Conservation (phyloP, 1,140 invertebrate genomes). For the Lepidotrigona ventralis region DNA sequence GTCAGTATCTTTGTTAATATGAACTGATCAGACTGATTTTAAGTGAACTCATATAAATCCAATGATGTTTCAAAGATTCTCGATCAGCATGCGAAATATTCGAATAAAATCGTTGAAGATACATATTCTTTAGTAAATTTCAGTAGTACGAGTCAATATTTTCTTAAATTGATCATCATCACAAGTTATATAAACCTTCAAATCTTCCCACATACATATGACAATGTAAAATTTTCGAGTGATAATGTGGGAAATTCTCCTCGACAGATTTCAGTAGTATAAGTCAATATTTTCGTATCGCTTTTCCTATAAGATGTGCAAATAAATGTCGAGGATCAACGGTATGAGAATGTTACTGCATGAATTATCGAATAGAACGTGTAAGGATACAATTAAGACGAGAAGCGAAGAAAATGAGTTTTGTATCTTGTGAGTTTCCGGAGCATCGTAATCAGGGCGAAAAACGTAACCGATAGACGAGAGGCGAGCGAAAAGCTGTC, state of each 20-base stretch:
- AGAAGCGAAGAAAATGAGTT: not conserved
- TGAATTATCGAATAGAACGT: not conserved
- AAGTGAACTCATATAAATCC: not conserved
- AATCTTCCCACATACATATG: not conserved
- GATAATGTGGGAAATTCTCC: too few species aligned
- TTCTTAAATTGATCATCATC: too few species aligned
- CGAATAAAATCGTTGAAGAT: too few species aligned
- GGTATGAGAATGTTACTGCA: not conserved
- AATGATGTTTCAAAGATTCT: not conserved
- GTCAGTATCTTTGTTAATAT: not conserved
- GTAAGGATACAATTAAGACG: not conserved
- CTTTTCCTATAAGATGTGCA: not conserved
- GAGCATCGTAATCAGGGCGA: conserved; percentile 10
- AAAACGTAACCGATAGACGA: not conserved
- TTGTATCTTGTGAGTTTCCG: not conserved
- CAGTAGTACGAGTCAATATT: too few species aligned
- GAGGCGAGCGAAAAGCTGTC: conserved; percentile 46
- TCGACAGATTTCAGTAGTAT: conserved; percentile 17
- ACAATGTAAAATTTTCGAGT: not conserved
- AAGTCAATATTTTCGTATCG: not conserved
- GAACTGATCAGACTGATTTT: not conserved
- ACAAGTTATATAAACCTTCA: too few species aligned
- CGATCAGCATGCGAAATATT: too few species aligned
- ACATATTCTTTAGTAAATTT: too few species aligned
- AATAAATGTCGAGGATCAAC: not conserved